These are phyloP conservation scores for Epinotia demarniana DNA, from an alignment of 2,888 invertebrate genomes.

Conservation along the genomic window DNA sequence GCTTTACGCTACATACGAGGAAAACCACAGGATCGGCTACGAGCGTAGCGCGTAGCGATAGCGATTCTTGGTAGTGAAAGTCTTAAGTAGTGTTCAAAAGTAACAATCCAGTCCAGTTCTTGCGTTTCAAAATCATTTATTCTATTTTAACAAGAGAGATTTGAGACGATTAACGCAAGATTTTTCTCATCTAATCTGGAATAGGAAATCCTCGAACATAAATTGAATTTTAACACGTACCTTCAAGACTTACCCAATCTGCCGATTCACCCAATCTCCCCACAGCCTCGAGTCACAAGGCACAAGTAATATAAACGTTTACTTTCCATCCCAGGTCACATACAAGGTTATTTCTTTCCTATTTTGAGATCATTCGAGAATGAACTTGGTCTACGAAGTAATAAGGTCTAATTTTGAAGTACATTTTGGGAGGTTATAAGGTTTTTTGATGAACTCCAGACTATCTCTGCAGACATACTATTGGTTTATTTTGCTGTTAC, in stretches of 20 bases:
- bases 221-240: slow-evolving; percentile 7
- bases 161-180: no score
- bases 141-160: no score
- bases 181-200: no score
- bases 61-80: no score
- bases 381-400: not conserved
- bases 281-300: not conserved
- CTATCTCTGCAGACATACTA: not conserved
- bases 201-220: not conserved
- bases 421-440: not conserved
- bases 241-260: not conserved
- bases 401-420: slow-evolving; percentile 7
- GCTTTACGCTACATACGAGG: no score
- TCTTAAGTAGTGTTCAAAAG: no score
- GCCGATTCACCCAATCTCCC: not conserved
- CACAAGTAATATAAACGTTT: not conserved
- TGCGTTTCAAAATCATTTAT: no score
- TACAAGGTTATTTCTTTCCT: not conserved
- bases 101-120: no score
- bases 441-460: not conserved
- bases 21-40: no score
- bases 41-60: no score
- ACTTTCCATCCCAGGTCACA: slow-evolving; percentile 2
- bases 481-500: slow-evolving; percentile 1
- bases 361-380: not conserved